Evolutionary conservation across 1,140 invertebrate genomes (phyloP).

Genomic region (Anoplophora glabripennis): DNA sequence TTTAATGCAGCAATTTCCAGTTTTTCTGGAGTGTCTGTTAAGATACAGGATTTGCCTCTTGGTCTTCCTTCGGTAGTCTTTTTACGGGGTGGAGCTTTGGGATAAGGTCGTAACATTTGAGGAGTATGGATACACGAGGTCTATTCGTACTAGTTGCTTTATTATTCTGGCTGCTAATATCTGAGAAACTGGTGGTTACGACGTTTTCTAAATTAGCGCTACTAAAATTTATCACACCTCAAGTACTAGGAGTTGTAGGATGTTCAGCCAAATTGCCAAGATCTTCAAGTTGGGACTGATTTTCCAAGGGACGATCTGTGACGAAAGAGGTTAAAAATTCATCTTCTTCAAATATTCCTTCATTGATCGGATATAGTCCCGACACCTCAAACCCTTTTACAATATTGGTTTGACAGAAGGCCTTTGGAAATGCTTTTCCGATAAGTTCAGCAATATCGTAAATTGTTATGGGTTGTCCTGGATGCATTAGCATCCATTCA

Average conservation of each 20-base stretch:
- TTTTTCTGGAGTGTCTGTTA: conserved; percentile 21
- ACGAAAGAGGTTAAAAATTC: conserved; percentile 11
- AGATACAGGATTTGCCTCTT: conserved; percentile 15
- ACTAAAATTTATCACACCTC: no score
- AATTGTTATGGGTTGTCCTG: conserved; percentile 15
- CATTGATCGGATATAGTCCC: conserved; percentile 14
- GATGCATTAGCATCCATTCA: conserved; percentile 14
- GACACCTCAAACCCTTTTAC: conserved; percentile 16
- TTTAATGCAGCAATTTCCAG: conserved; percentile 7
- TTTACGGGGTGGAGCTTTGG: conserved; percentile 8
- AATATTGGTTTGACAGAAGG: conserved; percentile 16
- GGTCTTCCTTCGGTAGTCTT: background rate
- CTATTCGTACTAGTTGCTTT: background rate
- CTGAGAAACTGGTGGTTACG: no score
- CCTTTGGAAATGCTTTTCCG: conserved; percentile 19
- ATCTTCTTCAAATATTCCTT: conserved; percentile 17
- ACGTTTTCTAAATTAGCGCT: no score
- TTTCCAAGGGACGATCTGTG: conserved; percentile 16
- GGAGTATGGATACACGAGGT: no score
- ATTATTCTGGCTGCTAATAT: no score
- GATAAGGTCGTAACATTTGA: conserved; percentile 11
- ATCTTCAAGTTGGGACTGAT: background rate
- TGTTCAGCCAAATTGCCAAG: background rate
- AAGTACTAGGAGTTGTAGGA: background rate
- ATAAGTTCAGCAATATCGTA: conserved; percentile 15